Evolutionary conservation across 2,113 vertebrate genomes (phyloP).

Genomic region (Bos javanicus): DNA sequence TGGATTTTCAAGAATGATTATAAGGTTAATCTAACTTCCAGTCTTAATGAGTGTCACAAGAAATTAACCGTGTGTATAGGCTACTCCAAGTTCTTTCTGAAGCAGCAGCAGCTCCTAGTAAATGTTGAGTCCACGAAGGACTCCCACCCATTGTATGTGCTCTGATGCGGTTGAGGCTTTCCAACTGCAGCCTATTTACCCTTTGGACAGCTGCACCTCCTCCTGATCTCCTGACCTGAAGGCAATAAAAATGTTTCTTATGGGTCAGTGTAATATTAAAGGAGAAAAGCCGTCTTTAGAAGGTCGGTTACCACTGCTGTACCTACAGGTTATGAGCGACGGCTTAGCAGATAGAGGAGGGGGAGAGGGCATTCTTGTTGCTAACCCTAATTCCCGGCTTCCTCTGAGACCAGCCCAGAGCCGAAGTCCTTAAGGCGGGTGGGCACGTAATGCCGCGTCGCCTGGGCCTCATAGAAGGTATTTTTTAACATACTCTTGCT

Average conservation of each 20-base stretch:
- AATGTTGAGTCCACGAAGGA: slow-evolving; percentile 25
- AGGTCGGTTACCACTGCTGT: background rate
- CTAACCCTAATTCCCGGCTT: background rate
- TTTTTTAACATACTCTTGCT: background rate
- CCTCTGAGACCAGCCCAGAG: background rate
- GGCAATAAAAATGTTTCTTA: slow-evolving; percentile 21
- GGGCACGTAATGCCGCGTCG: slow-evolving; percentile 12
- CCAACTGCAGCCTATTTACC: slow-evolving; percentile 32
- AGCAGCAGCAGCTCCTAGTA: background rate
- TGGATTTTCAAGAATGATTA: slow-evolving; percentile 21
- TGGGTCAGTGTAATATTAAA: background rate
- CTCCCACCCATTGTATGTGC: background rate
- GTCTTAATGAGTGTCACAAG: background rate
- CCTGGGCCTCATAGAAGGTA: background rate
- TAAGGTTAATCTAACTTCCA: background rate
- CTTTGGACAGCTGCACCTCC: slow-evolving; percentile 39
- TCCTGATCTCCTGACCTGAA: background rate
- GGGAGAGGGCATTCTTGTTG: background rate
- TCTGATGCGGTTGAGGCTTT: background rate
- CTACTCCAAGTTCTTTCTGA: background rate
- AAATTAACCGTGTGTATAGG: background rate
- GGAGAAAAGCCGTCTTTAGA: background rate
- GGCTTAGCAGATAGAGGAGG: background rate
- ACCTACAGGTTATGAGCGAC: background rate
- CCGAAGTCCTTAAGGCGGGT: background rate